Conservation (phyloP, 2,797 vertebrate species). For the Alfaro cultratus region DNA sequence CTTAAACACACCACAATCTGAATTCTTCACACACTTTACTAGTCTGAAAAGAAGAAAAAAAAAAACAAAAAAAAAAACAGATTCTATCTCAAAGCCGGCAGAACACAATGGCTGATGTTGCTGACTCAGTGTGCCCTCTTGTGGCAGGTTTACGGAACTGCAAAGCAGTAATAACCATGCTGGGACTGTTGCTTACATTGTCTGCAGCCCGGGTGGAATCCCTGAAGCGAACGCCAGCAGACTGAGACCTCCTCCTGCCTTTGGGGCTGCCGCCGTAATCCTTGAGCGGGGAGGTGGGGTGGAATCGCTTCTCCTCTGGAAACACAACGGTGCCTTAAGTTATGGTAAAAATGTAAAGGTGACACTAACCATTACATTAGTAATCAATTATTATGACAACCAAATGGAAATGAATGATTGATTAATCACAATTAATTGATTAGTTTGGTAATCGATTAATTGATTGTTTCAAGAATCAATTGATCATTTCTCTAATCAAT, state of each 20-base stretch:
- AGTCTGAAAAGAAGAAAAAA: neutral
- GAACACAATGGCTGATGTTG: neutral
- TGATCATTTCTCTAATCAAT: too few species aligned
- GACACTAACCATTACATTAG: too few species aligned
- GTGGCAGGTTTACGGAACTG: constrained; percentile 33
- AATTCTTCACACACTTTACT: neutral
- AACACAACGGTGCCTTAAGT: constrained; percentile 18
- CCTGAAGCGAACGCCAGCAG: constrained; percentile 87
- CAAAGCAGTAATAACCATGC: constrained; percentile 6
- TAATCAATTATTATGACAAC: too few species aligned
- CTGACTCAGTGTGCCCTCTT: constrained; percentile 42
- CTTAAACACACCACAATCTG: neutral
- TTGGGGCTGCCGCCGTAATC: constrained; percentile 71
- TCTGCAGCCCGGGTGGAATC: constrained; percentile 62
- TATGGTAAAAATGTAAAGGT: neutral
- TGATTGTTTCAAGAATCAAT: too few species aligned
- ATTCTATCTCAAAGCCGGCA: neutral
- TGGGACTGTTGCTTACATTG: constrained; percentile 76
- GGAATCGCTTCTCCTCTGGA: constrained; percentile 82
- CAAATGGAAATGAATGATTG: too few species aligned
- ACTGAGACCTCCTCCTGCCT: constrained; percentile 81
- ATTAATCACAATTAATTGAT: too few species aligned
- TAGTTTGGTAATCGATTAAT: too few species aligned
- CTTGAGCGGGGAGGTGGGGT: constrained; percentile 87
- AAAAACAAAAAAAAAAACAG: neutral